Evolutionary conservation across 2,888 invertebrate species (phyloP), one percentile per base, ranked within the genome.

Genomic region (Ceriagrion tenellum): DNA sequence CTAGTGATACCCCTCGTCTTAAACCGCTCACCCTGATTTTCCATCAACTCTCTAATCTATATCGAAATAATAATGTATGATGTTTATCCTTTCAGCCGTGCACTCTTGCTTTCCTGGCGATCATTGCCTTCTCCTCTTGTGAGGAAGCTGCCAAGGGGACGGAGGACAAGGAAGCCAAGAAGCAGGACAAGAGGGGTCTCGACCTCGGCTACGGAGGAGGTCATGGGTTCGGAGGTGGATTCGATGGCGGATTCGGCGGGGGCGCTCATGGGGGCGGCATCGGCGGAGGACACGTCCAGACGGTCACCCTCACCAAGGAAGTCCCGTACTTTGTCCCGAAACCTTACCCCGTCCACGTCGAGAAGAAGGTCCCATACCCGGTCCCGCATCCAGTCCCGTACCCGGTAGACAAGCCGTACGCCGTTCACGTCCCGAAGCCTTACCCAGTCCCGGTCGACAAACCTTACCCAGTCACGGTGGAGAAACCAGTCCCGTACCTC

Each of bases 181-280:
- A 91, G 35, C 40, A 63, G 91, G 91, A 74, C 30, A 93, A 93
- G 93, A 93, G 93, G 23, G 93, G 93, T 93, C 69, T 93, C 13
- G 93, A 63, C 93, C 69, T 93, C 12, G 91, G 59, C n/a, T 56
- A 90, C 90, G 90, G 55, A 90, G 90, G 90, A 90, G 91, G 91
- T 91, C 91, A 91, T 63, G 91, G 91, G 12, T 10, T 16, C 56
- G 59, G 59, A 35, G 16, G 35, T 20, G 40, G 13, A 20, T 18
- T 30, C 89, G 89, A 20, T 10, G 89, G 89, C 16, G 91, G 59
- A 40, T 56, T 26, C 59, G 63, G 91, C 23, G n/a, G 30, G 56
- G 59, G 90, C n/a, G 26, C 12, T 16, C 1, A 0, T 59, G 30
- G 26, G 18, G 20, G 18, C 90, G 30, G 56, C 13, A 8, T 26